phyloP scores from a whole-genome alignment of 2,797 vertebrate genomes.

The Triplophysa bombifrons region DNA sequence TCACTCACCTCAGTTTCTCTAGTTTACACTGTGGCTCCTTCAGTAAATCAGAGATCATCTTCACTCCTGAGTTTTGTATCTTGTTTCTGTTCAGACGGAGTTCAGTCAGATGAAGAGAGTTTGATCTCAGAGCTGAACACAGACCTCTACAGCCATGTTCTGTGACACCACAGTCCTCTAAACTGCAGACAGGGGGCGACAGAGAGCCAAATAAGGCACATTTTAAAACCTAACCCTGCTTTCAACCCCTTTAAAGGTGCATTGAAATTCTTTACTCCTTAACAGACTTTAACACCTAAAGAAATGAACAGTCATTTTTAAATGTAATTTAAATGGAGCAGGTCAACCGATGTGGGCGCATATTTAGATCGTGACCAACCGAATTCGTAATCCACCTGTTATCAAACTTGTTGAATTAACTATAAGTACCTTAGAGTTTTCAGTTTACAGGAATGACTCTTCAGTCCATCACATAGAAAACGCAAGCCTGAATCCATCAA shows the following conservation, averaged over 20 bases:
- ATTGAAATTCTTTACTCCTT: too few species aligned
- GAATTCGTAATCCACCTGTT: too few species aligned
- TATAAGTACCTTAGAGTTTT: slow-evolving; percentile 36
- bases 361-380: too few species aligned
- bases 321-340: too few species aligned
- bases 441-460: slow-evolving; percentile 23
- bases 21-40: slow-evolving; percentile 25
- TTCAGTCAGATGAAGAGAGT: slow-evolving; percentile 35
- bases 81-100: slow-evolving; percentile 43
- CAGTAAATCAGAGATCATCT: slow-evolving; percentile 6
- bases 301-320: too few species aligned
- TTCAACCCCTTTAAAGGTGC: too few species aligned
- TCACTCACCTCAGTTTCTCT: slow-evolving; percentile 46
- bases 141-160: not conserved
- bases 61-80: slow-evolving; percentile 16
- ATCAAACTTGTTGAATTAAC: too few species aligned
- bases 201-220: not conserved
- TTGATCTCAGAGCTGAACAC: slow-evolving; percentile 17
- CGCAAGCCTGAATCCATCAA: slow-evolving; percentile 19
- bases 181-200: slow-evolving; percentile 14
- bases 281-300: too few species aligned
- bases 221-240: not conserved
- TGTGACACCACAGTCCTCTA: slow-evolving; percentile 39
- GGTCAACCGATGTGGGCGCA: too few species aligned
- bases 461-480: slow-evolving; percentile 24